Evolutionary conservation across 2,797 vertebrate species (phyloP).

Genomic region (Molossus alvarezi): DNA sequence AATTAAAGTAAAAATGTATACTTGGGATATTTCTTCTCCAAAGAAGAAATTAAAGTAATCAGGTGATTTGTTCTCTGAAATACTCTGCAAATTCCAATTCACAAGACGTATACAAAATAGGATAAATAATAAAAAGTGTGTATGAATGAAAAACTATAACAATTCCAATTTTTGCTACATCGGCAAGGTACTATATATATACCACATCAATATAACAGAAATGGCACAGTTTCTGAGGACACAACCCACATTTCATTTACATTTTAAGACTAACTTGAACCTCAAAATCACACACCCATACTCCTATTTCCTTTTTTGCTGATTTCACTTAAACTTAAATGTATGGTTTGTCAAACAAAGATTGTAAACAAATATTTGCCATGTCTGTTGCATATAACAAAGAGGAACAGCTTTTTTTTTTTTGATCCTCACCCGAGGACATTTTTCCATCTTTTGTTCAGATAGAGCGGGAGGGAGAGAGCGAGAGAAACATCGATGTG

Average conservation of each 20-base stretch:
- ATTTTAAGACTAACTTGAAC: not conserved
- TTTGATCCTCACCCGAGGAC: too few relatives aligned
- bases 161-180: not conserved
- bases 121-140: not conserved
- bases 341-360: not conserved
- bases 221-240: not conserved
- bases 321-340: not conserved
- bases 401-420: not conserved
- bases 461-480: too few relatives aligned
- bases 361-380: not conserved
- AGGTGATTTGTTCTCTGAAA: not conserved
- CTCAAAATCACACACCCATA: not conserved
- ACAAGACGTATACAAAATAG: not conserved
- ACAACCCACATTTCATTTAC: not conserved
- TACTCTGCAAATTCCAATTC: not conserved
- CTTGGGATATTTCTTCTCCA: not conserved
- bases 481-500: too few relatives aligned
- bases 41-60: not conserved
- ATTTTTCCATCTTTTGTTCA: too few relatives aligned
- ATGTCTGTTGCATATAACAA: not conserved
- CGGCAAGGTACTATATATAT: not conserved
- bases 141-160: not conserved
- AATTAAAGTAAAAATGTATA: not conserved
- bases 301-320: not conserved
- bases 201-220: not conserved